phyloP scores from a whole-genome alignment of 2,888 invertebrate genomes.

The Ophion slaviceki region DNA sequence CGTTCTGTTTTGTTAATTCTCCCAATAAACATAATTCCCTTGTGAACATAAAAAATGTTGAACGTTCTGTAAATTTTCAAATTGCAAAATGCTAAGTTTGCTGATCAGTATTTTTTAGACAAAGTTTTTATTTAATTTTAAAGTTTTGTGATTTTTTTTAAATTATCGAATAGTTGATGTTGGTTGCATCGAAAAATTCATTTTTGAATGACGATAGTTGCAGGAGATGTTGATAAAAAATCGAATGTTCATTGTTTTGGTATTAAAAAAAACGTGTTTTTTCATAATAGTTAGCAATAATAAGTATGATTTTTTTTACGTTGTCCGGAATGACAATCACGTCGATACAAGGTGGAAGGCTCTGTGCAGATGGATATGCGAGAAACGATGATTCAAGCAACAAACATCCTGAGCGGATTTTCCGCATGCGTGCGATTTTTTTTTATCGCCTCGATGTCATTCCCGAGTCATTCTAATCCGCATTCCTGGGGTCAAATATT shows the following conservation, averaged over 20 bases:
- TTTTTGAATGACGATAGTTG: no score
- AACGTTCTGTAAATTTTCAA: background rate
- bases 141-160: no score
- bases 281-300: background rate
- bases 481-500: constrained; percentile 60
- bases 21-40: background rate
- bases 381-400: constrained; percentile 42
- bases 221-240: background rate
- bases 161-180: background rate
- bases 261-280: background rate
- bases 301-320: background rate
- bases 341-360: background rate
- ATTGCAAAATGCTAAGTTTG: no score
- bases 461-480: constrained; percentile 55
- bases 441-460: constrained; percentile 32
- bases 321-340: background rate
- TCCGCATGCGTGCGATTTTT: constrained; percentile 19
- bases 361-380: background rate
- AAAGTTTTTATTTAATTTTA: no score
- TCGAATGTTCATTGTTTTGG: background rate
- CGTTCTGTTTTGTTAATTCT: background rate
- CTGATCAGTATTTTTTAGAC: no score
- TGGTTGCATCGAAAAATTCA: background rate
- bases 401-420: constrained; percentile 43
- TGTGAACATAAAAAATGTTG: background rate